A percentile compares a stretch with the other conserved stretches of the same genome.
Evolutionary conservation across 2,888 invertebrate species (phyloP).

Genomic region (Micropterix aruncella): DNA sequence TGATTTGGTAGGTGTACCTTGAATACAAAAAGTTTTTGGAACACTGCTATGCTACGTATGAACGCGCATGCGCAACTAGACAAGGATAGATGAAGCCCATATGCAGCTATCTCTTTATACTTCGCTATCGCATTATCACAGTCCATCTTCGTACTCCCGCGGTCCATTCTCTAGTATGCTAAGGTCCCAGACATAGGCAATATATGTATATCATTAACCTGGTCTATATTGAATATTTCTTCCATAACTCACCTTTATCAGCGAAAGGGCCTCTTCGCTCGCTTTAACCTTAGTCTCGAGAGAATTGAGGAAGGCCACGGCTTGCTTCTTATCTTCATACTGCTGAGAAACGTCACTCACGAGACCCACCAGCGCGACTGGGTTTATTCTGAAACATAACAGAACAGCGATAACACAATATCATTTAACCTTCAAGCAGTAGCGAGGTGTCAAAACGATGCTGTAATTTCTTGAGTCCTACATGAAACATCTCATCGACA

Average conservation of each 20-base stretch:
- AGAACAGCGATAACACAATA: constrained; percentile 6
- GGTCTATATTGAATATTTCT: no score
- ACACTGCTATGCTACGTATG: no score
- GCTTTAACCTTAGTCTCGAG: constrained; percentile 75
- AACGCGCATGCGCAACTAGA: no score
- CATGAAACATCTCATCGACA: constrained; percentile 1
- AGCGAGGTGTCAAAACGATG: neutral
- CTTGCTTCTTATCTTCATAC: constrained; percentile 66
- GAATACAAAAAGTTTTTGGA: no score
- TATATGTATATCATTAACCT: no score
- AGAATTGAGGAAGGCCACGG: constrained; percentile 77
- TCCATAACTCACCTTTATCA: constrained; percentile 52
- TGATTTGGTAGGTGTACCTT: no score
- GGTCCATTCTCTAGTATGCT: no score
- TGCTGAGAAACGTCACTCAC: constrained; percentile 62
- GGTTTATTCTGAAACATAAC: constrained; percentile 67
- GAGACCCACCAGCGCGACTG: constrained; percentile 84
- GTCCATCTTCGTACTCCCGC: no score
- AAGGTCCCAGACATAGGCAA: no score
- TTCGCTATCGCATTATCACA: no score
- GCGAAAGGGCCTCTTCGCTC: constrained; percentile 74
- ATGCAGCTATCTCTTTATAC: no score
- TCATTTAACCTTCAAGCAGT: neutral
- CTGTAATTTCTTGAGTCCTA: neutral
- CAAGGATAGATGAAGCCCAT: no score